Percentiles rank a stretch among this genome's conserved stretches.
Evolutionary conservation across 2,888 invertebrate species (phyloP).

Genomic region (Sipha maydis): DNA sequence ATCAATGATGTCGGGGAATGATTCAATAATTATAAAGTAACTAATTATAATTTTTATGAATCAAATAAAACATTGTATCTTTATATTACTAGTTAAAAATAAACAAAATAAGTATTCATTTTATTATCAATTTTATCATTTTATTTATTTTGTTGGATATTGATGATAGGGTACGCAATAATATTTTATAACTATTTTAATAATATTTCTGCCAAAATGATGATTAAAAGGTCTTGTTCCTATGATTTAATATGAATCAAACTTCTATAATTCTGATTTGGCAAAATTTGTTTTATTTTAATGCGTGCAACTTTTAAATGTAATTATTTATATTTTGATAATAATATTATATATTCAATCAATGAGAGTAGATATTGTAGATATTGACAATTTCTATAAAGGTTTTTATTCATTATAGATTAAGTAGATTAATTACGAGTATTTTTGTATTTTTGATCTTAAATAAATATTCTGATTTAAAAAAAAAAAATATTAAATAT

Average conservation of each 20-base stretch:
- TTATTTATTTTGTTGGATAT: not conserved
- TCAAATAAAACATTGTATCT: not conserved
- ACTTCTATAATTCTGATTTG: not conserved
- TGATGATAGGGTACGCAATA: not conserved
- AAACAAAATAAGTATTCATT: not conserved
- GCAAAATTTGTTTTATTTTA: not conserved
- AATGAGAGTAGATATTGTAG: no score
- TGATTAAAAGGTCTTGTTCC: not conserved
- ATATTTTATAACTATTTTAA: not conserved
- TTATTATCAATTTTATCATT: no score
- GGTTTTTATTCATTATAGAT: not conserved
- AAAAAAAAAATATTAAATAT: no score
- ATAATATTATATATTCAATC: no score
- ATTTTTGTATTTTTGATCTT: slow-evolving; percentile 30
- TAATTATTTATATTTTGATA: no score
- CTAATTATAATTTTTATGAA: not conserved
- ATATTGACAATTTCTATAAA: not conserved
- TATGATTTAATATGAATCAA: slow-evolving; percentile 2
- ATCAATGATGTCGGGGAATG: not conserved
- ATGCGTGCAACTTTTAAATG: no score
- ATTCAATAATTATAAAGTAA: not conserved
- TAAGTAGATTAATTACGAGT: not conserved
- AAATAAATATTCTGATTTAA: not conserved
- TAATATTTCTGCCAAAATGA: not conserved
- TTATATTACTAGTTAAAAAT: not conserved